A percentile compares a stretch with the other conserved stretches of the same genome.
Evolutionary conservation across 2,113 vertebrate species (phyloP).

Genomic region (Silurus asotus): DNA sequence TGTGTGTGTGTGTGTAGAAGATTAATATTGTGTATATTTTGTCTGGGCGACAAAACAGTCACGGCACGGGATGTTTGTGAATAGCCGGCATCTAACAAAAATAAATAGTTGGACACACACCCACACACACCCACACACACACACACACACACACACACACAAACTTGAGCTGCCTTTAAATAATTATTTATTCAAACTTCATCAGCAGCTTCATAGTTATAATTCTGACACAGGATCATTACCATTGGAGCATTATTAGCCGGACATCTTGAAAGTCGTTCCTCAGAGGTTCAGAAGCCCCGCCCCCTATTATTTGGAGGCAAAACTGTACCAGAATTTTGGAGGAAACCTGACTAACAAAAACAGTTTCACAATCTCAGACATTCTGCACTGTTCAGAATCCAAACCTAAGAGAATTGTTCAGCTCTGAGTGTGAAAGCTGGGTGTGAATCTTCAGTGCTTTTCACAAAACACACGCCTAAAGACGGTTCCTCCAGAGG

Average conservation of each 20-base stretch:
- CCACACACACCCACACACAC: background rate
- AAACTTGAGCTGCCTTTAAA: background rate
- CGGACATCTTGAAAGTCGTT: background rate
- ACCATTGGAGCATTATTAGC: background rate
- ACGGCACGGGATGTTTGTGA: conserved; percentile 28
- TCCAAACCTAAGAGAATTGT: background rate
- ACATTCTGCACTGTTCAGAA: background rate
- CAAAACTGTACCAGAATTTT: background rate
- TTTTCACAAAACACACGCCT: too few species aligned
- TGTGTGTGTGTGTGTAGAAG: background rate
- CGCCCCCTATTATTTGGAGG: background rate
- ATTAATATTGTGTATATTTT: conserved; percentile 10
- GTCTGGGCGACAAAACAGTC: background rate
- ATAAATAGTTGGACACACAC: background rate
- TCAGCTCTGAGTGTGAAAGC: background rate
- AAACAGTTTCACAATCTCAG: background rate
- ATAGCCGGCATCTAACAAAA: background rate
- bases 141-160: too few species aligned
- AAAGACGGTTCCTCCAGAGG: background rate
- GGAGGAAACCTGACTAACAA: background rate
- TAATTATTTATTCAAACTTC: background rate
- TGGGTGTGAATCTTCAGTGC: background rate
- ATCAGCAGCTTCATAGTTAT: background rate
- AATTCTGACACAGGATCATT: background rate
- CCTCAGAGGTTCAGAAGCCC: background rate